Percentiles rank a stretch among this genome's conserved stretches.
Evolutionary conservation across 2,113 vertebrate species (phyloP).

Genomic region (Ursus arctos): DNA sequence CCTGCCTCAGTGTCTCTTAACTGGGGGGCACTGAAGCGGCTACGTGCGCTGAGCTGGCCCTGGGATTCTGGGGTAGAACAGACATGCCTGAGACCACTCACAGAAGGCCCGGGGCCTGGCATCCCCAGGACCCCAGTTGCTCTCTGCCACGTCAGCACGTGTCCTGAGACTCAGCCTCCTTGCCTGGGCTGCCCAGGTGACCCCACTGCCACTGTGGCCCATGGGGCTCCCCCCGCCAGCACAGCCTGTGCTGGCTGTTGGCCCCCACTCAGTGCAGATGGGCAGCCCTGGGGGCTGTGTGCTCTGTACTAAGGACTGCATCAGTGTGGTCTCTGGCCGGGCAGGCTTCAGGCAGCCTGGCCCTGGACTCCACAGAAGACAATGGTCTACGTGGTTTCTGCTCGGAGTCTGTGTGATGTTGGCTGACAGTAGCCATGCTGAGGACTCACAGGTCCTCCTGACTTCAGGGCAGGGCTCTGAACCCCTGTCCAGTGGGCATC

Average conservation of each 20-base stretch:
- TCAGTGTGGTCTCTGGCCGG: neutral
- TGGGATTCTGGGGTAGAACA: neutral
- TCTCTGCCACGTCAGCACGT: neutral
- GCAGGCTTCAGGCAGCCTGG: neutral
- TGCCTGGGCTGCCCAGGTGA: neutral
- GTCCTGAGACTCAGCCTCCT: neutral
- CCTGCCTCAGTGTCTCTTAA: neutral
- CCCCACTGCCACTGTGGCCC: neutral
- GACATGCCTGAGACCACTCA: neutral
- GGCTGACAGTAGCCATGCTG: neutral
- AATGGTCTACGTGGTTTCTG: neutral
- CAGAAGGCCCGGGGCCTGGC: neutral
- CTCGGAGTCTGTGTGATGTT: neutral
- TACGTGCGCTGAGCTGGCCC: neutral
- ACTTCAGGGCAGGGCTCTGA: neutral
- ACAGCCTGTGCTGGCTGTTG: neutral
- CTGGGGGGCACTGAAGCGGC: neutral
- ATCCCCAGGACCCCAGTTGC: neutral
- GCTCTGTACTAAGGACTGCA: fast-evolving
- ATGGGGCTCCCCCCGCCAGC: neutral
- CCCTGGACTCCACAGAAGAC: neutral
- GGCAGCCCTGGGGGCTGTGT: neutral
- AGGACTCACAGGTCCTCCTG: neutral
- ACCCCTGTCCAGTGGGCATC: fast-evolving
- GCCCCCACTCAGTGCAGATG: neutral